These are phyloP conservation scores for Neolamprologus tretocephalus DNA, from an alignment of 2,113 vertebrate species.

Conservation along the genomic window DNA sequence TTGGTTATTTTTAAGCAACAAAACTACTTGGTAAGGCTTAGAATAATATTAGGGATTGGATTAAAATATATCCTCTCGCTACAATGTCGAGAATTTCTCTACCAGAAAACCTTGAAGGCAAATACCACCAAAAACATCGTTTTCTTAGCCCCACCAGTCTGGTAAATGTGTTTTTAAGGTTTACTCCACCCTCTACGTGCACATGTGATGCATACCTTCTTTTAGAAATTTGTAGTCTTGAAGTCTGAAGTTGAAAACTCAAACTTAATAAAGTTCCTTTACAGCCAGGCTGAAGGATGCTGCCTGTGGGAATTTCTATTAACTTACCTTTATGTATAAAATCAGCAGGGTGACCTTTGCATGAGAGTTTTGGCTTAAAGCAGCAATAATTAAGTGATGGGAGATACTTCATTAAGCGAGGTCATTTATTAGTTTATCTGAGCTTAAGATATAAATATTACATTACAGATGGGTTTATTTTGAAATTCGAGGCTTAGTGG, in stretches of 20 bases:
- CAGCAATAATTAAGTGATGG: background rate
- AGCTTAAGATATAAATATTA: background rate
- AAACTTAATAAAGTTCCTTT: background rate
- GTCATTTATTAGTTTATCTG: background rate
- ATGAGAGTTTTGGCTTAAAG: background rate
- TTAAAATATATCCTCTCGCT: background rate
- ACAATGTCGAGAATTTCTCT: background rate
- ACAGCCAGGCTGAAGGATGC: background rate
- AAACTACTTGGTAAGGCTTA: background rate
- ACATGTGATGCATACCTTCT: background rate
- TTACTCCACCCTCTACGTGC: background rate
- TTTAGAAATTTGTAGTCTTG: background rate
- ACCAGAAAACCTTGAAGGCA: background rate
- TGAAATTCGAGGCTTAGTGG: background rate
- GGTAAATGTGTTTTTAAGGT: background rate
- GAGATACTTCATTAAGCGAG: background rate
- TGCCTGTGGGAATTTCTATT: background rate
- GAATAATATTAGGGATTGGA: background rate
- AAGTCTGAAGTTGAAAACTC: background rate
- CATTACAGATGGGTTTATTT: background rate
- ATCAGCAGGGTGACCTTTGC: background rate
- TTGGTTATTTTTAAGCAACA: background rate
- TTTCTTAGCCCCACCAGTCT: background rate
- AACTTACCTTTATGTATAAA: background rate
- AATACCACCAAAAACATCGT: background rate